phyloP scores from a whole-genome alignment of 2,888 invertebrate species.

The Diaperis boleti region DNA sequence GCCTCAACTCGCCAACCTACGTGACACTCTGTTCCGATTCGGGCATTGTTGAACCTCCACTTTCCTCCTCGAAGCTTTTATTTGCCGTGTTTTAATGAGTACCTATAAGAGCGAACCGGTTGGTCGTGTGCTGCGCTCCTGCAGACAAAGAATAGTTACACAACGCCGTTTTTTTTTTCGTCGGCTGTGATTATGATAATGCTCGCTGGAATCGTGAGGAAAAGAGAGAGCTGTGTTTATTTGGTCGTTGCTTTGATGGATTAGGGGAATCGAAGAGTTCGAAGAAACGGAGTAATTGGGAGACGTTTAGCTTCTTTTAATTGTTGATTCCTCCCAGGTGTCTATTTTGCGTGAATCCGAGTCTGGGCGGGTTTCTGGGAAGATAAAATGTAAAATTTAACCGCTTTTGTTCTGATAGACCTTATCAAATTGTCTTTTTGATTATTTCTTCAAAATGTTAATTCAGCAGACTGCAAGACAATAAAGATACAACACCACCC shows the following conservation, averaged over 20 bases:
- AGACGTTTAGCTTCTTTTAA: no score
- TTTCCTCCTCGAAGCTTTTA: conserved; percentile 9
- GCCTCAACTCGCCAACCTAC: conserved; percentile 7
- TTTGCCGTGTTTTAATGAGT: conserved; percentile 28
- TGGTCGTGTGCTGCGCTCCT: conserved; percentile 39
- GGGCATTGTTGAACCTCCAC: conserved; percentile 13
- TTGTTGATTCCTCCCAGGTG: no score
- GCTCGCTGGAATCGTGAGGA: not conserved
- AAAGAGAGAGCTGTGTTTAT: not conserved
- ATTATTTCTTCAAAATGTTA: no score
- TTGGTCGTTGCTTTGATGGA: not conserved
- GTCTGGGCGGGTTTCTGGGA: no score
- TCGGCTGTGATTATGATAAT: not conserved
- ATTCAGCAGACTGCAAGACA: no score
- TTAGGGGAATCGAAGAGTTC: not conserved
- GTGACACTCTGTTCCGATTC: conserved; percentile 18
- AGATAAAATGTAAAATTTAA: no score
- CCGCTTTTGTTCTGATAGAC: no score
- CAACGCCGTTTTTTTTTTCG: conserved; percentile 14
- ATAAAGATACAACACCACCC: no score
- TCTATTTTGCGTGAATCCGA: no score
- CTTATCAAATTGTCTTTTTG: no score
- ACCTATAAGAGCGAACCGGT: conserved; percentile 34
- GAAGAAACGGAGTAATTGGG: no score
- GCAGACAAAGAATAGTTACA: conserved; percentile 39